Conservation (phyloP, 2,113 vertebrate genomes). For the Boleophthalmus pectinirostris region DNA sequence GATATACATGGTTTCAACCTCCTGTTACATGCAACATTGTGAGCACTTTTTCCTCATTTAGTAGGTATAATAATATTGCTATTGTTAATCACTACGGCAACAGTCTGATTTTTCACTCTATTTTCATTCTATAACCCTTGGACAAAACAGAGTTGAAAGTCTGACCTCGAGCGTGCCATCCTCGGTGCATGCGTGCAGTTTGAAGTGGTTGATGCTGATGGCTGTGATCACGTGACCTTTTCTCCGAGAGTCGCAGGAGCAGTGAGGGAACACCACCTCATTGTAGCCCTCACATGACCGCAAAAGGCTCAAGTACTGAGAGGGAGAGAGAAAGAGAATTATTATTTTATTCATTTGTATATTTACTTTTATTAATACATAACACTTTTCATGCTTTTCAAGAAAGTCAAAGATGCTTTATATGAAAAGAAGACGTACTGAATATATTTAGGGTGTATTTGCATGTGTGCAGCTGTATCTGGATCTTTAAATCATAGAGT, state of each 20-base stretch:
- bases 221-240: conserved; percentile 95
- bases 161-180: conserved; percentile 92
- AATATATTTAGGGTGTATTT: not conserved
- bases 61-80: not conserved
- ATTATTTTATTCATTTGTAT: too few species aligned
- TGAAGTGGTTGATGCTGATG: conserved; percentile 95
- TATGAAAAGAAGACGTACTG: not conserved
- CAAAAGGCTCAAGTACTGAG: conserved; percentile 91
- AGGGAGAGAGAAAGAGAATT: not conserved
- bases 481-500: too few species aligned
- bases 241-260: conserved; percentile 92
- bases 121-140: not conserved
- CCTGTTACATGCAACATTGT: too few species aligned
- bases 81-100: not conserved
- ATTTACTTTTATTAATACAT: too few species aligned
- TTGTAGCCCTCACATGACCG: conserved; percentile 95
- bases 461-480: too few species aligned
- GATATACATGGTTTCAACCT: too few species aligned
- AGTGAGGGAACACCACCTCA: conserved; percentile 94
- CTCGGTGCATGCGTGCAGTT: conserved; percentile 94
- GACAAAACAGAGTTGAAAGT: not conserved
- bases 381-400: too few species aligned
- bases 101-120: not conserved
- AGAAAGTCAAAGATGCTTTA: too few species aligned
- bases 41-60: too few species aligned